Evolutionary conservation across 2,113 vertebrate species (phyloP), one percentile per base, ranked within the genome.

Genomic region (Cyprinodon variegatus): DNA sequence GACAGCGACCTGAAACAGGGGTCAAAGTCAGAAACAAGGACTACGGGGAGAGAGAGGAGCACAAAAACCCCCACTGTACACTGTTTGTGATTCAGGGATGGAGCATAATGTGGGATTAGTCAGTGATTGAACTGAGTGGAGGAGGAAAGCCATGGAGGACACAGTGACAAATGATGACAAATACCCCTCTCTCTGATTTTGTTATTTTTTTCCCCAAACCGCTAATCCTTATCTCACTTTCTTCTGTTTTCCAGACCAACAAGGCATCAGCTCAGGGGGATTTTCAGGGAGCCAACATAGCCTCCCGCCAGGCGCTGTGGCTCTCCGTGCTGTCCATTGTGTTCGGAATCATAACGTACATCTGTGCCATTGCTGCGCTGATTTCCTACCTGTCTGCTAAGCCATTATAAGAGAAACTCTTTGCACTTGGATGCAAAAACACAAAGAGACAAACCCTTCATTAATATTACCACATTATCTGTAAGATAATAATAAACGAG

Each of bases 241-340:
- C 43, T 76, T 75, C 65, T 77, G 61, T 76, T 74, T 77, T 71
- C 12, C 93, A 97, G 96, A 96, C 96, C 77, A 97, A 95, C 94
- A 96, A 95, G 91, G 95, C 96, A 0, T 95, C 95, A 15, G 95
- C 95, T 72, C 89, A 95, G 87, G 96, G 96, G 22, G 96, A 96
- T 81, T 91, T 95, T 83, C 95, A 94, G 70, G 93, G 93, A 22
- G 96, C 96, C 43, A 95, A 89, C 67, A 90, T 94, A 0, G 94
- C 96, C 0, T 97, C 96, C 15, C 94, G 95, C 69, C 95, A 94
- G 66, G 94, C 96, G 60, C 95, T 97, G 69, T 95, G 96, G 92
- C 93, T 97, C 76, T 96, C 96, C 0, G 93, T 96, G 83, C 91
- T 97, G 38, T 96, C 96, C 50, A 89, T 97, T 39, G 92, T 96